Evolutionary conservation across 1,140 invertebrate genomes (phyloP), one percentile per base, ranked within the genome.

Genomic region (Rhynchophorus ferrugineus): DNA sequence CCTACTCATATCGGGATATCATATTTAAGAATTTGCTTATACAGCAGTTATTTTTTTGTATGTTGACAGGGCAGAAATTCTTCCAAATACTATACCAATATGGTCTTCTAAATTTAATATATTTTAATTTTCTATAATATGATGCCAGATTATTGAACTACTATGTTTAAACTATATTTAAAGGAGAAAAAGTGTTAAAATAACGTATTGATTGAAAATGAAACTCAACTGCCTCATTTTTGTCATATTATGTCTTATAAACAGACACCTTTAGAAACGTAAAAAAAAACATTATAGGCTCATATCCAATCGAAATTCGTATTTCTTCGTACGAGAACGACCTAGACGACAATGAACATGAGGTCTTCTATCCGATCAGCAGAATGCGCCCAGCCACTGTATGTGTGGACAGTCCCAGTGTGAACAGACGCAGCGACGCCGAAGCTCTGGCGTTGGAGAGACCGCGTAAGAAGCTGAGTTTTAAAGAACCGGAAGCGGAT

Each of bases 381-480:
- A 70, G 68, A 61, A 68, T 19, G 60, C 69, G 61, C 61, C 71
- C 50, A 53, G 70, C 56, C 47, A 73, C 56, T 58, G 73, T 62
- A 61, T 77, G 62, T 67, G 71, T 46, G 56, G 73, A 61, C 54
- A 64, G 56, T 20, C 46, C 49, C 17, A 49, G 69, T 67, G 59
- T 74, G 63, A 61, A 53, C 63, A 41, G 60, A 60, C 59, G 59
- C 44, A 55, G 68, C 61, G 63, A 72, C 67, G 54, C 61, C 56
- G 61, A 69, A 61, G 62, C 64, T 65, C 71, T 78, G 50, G 69
- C 66, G 21, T 71, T 73, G 14, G 79, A 85, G 44, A 78, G 81
- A 57, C 87, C 87, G 0, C 73, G 86, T 17, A 91, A 91, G 68
- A 91, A 91, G 62, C 71, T 91, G 1, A 89, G 86, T 0, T 91